A percentile compares a stretch with the other conserved stretches of the same genome.
Conservation (phyloP, 1,140 invertebrate species). For the Lineus longissimus region DNA sequence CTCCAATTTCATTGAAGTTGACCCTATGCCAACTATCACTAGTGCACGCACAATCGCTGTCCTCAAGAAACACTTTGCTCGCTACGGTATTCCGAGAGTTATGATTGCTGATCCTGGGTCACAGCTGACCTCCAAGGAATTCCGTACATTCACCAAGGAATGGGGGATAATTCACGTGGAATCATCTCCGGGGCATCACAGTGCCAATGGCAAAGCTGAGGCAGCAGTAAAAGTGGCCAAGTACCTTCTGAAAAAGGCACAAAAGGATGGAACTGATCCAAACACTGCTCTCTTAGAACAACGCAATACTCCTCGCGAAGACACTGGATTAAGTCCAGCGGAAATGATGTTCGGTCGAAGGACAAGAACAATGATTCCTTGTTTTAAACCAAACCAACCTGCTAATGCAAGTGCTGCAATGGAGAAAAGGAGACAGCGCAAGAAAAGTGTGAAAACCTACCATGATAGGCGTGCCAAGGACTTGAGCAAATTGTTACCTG, state of each 20-base stretch:
- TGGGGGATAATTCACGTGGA: slow-evolving; percentile 21
- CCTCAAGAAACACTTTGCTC: slow-evolving; percentile 26
- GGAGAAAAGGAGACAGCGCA: slow-evolving; percentile 11
- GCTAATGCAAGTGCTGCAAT: not conserved
- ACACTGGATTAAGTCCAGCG: not conserved
- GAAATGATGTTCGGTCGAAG: not conserved
- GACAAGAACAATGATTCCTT: not conserved
- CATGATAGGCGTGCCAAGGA: slow-evolving; percentile 14
- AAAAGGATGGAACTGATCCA: not conserved
- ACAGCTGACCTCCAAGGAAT: slow-evolving; percentile 23
- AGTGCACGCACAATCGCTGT: slow-evolving; percentile 13
- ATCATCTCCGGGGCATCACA: not conserved
- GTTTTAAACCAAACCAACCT: not conserved
- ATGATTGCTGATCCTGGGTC: slow-evolving; percentile 26
- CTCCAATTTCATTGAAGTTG: slow-evolving; percentile 51
- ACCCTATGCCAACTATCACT: slow-evolving; percentile 15
- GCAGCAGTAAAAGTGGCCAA: too few relatives aligned
- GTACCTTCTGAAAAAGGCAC: not conserved
- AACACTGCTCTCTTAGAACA: not conserved
- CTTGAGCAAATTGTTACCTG: slow-evolving; percentile 7
- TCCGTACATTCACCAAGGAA: slow-evolving; percentile 14
- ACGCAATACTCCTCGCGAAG: not conserved
- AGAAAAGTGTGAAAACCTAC: slow-evolving; percentile 10
- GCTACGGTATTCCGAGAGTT: slow-evolving; percentile 22
- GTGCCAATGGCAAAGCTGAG: too few relatives aligned